A percentile compares a stretch with the other conserved stretches of the same genome.
phyloP scores from a whole-genome alignment of 2,113 vertebrate genomes.

The Labeo catla region DNA sequence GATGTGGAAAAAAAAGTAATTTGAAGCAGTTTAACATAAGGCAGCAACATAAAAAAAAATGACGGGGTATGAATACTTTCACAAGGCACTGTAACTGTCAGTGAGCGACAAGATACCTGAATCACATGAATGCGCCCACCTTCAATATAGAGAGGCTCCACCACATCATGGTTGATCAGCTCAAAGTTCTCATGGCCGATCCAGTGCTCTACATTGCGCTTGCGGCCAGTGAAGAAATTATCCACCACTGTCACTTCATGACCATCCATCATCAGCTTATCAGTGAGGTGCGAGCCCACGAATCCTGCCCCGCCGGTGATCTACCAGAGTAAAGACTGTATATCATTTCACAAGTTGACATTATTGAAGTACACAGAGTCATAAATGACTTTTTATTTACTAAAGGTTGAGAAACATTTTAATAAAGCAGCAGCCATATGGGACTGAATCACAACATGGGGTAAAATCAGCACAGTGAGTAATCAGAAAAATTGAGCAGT shows the following conservation, averaged over 20 bases:
- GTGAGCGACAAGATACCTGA: no score
- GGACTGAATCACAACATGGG: neutral
- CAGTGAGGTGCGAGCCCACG: constrained; percentile 96
- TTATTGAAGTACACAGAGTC: neutral
- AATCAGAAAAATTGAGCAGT: neutral
- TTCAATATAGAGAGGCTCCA: constrained; percentile 98
- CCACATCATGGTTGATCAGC: constrained; percentile 98
- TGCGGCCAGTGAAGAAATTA: constrained; percentile 99
- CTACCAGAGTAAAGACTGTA: constrained; percentile 67
- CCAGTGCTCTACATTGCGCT: constrained; percentile 99
- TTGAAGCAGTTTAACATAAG: no score
- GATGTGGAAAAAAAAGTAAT: no score
- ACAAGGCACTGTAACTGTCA: no score
- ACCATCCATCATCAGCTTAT: constrained; percentile 99
- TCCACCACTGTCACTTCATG: constrained; percentile 99
- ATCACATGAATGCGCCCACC: constrained; percentile 73
- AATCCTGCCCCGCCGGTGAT: constrained; percentile 98
- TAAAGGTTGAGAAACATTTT: neutral
- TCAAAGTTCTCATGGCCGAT: constrained; percentile 99
- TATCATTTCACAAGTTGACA: neutral
- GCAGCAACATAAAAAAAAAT: no score
- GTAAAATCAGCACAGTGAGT: neutral
- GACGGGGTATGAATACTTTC: no score
- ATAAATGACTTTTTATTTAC: neutral
- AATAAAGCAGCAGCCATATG: neutral